Evolutionary conservation across 2,113 vertebrate genomes (phyloP).

Genomic region (Rhegmatorhina hoffmannsi): DNA sequence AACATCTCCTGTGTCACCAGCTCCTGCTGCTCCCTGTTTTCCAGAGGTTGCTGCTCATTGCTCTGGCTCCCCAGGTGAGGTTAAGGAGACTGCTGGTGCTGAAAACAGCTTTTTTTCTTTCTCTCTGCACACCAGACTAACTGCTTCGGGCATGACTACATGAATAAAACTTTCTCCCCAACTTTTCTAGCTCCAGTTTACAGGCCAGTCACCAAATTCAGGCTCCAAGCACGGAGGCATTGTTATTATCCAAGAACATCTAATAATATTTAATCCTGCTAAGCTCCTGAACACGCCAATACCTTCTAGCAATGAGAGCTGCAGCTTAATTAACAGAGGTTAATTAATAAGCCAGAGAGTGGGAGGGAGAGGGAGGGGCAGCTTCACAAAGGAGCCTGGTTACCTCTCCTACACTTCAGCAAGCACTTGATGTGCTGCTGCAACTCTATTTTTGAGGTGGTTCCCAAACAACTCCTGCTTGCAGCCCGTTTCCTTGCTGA

Average conservation of each 20-base stretch:
- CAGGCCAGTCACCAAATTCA: neutral
- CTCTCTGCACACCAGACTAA: neutral
- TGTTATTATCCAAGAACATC: constrained; percentile 28
- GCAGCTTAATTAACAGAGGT: constrained; percentile 45
- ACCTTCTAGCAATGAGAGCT: constrained; percentile 50
- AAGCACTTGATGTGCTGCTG: rapidly evolving
- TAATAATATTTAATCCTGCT: constrained; percentile 55
- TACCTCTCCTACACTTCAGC: neutral
- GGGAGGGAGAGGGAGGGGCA: constrained; percentile 40
- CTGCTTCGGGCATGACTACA: rapidly evolving
- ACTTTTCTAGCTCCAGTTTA: neutral
- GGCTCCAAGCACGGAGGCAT: neutral
- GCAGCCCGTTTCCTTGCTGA: rapidly evolving
- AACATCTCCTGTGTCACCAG: neutral
- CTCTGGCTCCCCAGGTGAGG: neutral
- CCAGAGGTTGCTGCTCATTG: neutral
- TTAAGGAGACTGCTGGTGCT: neutral
- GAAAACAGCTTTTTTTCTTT: neutral
- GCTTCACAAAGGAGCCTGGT: neutral
- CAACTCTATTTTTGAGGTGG: rapidly evolving
- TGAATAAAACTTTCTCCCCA: neutral
- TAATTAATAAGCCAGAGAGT: constrained; percentile 54
- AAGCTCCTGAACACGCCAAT: neutral
- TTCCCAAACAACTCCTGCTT: neutral
- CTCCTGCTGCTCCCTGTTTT: neutral